Conservation (phyloP, 2,888 invertebrate genomes). For the Lasioglossum leucozonium region DNA sequence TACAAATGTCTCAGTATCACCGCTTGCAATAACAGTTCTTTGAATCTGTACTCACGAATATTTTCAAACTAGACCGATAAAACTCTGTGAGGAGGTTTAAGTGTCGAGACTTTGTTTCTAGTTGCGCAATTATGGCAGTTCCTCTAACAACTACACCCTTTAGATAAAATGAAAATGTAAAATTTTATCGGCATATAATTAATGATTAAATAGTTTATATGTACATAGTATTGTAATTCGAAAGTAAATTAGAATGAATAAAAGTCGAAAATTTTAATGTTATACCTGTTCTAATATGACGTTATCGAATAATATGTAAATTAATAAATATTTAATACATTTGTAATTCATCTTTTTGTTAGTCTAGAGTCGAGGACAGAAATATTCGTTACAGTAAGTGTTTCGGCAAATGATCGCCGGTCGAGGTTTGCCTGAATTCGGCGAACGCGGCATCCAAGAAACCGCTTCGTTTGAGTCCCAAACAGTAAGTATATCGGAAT, state of each 20-base stretch:
- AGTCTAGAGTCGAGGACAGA: background rate
- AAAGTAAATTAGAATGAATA: conserved; percentile 67
- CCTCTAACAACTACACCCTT: conserved; percentile 51
- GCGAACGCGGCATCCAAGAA: too few species aligned
- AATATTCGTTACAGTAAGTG: background rate
- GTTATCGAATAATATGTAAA: conserved; percentile 1
- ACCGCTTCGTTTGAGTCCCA: too few species aligned
- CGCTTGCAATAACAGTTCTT: conserved; percentile 9
- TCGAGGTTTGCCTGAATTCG: too few species aligned
- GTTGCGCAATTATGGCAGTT: conserved; percentile 62
- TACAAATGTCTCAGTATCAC: conserved; percentile 24
- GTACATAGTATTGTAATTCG: conserved; percentile 73
- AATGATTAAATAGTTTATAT: conserved; percentile 66
- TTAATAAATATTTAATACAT: background rate
- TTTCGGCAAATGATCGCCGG: too few species aligned
- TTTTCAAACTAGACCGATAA: conserved; percentile 29
- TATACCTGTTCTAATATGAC: conserved; percentile 26
- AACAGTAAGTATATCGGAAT: background rate
- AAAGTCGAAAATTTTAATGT: conserved; percentile 57
- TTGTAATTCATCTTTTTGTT: background rate
- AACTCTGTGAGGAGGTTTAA: conserved; percentile 17
- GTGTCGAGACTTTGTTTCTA: conserved; percentile 38
- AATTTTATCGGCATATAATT: conserved; percentile 66
- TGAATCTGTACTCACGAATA: conserved; percentile 33
- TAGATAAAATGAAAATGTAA: conserved; percentile 60